These are phyloP conservation scores for Hydropotes inermis DNA, from an alignment of 2,113 vertebrate species.

Conservation along the genomic window DNA sequence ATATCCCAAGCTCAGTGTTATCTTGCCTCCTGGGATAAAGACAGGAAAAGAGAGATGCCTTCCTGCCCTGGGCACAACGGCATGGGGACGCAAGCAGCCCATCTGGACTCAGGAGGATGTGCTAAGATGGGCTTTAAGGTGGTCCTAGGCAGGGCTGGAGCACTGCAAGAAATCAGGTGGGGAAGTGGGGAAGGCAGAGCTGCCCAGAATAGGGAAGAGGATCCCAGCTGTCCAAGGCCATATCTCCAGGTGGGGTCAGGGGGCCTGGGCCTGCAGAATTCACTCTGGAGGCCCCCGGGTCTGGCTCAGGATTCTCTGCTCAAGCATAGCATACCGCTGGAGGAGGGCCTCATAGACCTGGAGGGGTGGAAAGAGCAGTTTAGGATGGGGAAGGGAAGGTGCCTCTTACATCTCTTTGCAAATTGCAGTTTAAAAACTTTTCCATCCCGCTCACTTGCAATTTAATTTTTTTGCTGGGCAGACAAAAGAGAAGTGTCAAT, in stretches of 20 bases:
- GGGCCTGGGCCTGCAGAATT: neutral
- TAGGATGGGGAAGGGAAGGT: neutral
- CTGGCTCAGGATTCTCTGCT: constrained; percentile 58
- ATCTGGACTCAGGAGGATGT: neutral
- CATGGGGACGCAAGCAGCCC: neutral
- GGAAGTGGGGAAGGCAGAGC: neutral
- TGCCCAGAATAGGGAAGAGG: neutral
- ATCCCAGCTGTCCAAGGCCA: neutral
- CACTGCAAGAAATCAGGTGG: rapidly evolving
- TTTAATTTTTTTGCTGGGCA: neutral
- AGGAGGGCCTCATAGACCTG: constrained; percentile 69
- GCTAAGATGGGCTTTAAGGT: neutral
- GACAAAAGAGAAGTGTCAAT: neutral
- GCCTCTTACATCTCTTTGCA: neutral
- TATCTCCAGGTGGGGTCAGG: neutral
- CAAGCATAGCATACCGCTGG: constrained; percentile 37
- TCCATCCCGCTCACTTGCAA: neutral
- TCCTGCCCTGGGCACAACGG: neutral
- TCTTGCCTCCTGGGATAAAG: neutral
- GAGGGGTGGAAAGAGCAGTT: neutral
- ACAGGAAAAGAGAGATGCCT: neutral
- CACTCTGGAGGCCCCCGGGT: neutral
- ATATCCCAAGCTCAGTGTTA: neutral
- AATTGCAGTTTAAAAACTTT: neutral
- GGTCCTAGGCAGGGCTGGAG: neutral